Evolutionary conservation across 1,140 invertebrate genomes (phyloP), one percentile per base, ranked within the genome.

Genomic region (Drosophila lini): DNA sequence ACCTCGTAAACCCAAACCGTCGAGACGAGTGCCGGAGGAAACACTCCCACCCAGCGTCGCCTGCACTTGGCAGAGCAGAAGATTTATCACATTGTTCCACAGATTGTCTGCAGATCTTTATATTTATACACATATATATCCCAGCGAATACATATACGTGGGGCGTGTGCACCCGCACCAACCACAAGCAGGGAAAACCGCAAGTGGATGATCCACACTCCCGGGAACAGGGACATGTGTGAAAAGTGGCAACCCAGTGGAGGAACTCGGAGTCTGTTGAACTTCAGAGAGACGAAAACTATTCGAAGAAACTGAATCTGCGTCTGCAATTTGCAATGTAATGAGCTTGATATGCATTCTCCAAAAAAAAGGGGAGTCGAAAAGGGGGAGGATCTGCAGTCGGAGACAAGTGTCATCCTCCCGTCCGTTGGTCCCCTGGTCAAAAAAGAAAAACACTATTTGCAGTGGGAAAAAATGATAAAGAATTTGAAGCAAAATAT

Each of bases 21-120:
- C 57, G 48, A 65, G 60, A 62, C 47, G 41, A 67, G 15, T 44
- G 48, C 53, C 78, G 74, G 40, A 53, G 61, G 45, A 80, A 89
- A 83, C 83, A 86, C 83, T 86, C 83, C 83, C 83, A 88, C 83
- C 83, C 83, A 83, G 80, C 79, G 81, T 56, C 68, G 82, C 71
- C 67, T 81, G 70, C 74, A 68, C 53, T 67, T 76, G 73, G 73
- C 74, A 74, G 60, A 80, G 59, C 78, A 81, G 76, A 89, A 89
- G 84, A 89, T 89, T 89, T 89, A 89, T 89, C 84, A 89, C 84
- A 89, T 89, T 89, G 84, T 89, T 89, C 84, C 84, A 89, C 84
- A 89, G 84, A 89, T 89, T 89, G 84, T 89, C 84, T 89, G 80
- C 84, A 89, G 84, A 89, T 89, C 74, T 80, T 71, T 75, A 65